These are phyloP conservation scores for Acrocephalus kingi DNA, from an alignment of 2,113 vertebrate genomes.

Conservation along the genomic window DNA sequence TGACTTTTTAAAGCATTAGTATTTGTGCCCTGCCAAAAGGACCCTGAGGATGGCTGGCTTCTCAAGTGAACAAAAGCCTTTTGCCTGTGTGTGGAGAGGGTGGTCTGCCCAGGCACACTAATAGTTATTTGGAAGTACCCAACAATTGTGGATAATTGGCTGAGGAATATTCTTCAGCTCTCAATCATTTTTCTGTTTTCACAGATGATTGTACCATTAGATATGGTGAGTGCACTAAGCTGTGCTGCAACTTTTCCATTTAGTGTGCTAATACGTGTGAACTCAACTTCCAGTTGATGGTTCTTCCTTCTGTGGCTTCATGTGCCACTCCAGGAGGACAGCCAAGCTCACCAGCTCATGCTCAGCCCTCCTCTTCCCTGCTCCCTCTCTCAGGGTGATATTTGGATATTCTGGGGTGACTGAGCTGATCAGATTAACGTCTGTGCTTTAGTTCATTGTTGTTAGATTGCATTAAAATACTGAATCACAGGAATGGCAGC, in stretches of 20 bases:
- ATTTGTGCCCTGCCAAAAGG: neutral
- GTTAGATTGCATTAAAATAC: neutral
- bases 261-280: neutral
- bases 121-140: neutral
- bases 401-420: neutral
- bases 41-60: neutral
- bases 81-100: neutral
- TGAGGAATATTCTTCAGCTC: slow-evolving; percentile 46
- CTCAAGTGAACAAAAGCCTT: neutral
- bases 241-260: slow-evolving; percentile 32
- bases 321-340: neutral
- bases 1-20: neutral
- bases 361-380: neutral
- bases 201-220: slow-evolving; percentile 47
- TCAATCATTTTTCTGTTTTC: slow-evolving; percentile 48
- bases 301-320: neutral
- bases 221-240: slow-evolving; percentile 49
- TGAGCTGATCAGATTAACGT: neutral
- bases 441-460: neutral
- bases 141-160: slow-evolving; percentile 19
- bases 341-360: rapidly evolving
- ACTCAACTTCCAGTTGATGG: neutral
- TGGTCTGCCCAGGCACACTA: neutral
- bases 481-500: neutral
- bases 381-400: neutral